These are phyloP conservation scores for Melanotaenia parkinsoni DNA, from an alignment of 2,797 vertebrate species.

Conservation along the genomic window DNA sequence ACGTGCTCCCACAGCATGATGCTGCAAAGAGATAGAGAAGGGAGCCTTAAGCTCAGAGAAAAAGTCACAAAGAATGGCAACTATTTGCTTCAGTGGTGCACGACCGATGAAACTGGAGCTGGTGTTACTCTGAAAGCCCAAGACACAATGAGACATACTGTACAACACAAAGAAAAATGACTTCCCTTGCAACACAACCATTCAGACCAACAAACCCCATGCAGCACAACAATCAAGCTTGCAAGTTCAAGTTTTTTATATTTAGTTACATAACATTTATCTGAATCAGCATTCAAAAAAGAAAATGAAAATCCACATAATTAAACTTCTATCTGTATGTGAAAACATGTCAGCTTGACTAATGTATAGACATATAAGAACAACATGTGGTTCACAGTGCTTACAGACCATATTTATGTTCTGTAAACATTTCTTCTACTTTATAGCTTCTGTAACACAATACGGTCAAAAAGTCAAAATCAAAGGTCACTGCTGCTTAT, in stretches of 20 bases:
- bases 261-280: not conserved
- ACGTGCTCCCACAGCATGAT: conserved; percentile 29
- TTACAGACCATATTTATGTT: conserved; percentile 1
- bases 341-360: conserved; percentile 11
- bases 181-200: conserved; percentile 31
- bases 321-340: not conserved
- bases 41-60: conserved; percentile 57
- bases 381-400: not conserved
- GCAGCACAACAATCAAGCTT: not conserved
- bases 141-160: conserved; percentile 56
- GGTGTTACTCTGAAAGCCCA: conserved; percentile 60
- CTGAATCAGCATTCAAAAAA: conserved; percentile 10
- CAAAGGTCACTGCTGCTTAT: conserved; percentile 56
- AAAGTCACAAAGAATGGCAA: conserved; percentile 79
- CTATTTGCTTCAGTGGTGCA: conserved; percentile 83
- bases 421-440: not conserved
- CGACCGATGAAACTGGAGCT: conserved; percentile 70
- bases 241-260: conserved; percentile 8
- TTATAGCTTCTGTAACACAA: not conserved
- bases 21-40: conserved; percentile 21
- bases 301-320: not conserved
- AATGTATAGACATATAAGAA: not conserved
- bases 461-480: conserved; percentile 32
- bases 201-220: conserved; percentile 18
- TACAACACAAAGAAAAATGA: conserved; percentile 47